Conservation (phyloP, 2,797 vertebrate genomes). For the Adelosebastes latens region DNA sequence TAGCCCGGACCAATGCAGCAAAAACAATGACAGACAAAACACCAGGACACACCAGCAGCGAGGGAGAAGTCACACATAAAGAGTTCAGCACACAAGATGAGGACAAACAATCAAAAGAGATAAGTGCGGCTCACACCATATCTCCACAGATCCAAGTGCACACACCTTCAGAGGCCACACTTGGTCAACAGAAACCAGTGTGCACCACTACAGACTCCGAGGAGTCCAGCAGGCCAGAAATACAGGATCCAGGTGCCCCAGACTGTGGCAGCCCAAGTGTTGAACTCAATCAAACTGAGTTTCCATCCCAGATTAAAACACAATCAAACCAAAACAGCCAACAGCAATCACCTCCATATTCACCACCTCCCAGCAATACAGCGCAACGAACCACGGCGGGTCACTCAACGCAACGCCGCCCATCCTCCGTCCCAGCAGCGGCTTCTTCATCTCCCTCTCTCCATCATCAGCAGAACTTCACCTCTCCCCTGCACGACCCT, state of each 20-base stretch:
- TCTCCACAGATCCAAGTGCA: slow-evolving; percentile 15
- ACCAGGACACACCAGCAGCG: background rate
- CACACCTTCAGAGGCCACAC: slow-evolving; percentile 18
- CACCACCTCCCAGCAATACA: slow-evolving; percentile 11
- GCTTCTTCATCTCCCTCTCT: slow-evolving; percentile 5
- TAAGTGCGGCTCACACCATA: background rate
- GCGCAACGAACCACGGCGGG: background rate
- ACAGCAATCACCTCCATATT: slow-evolving; percentile 1
- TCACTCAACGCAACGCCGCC: background rate
- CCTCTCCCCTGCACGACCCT: background rate
- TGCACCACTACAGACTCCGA: slow-evolving; percentile 3
- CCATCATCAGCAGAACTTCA: slow-evolving; percentile 8
- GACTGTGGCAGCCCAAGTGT: background rate
- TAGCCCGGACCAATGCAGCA: slow-evolving; percentile 21
- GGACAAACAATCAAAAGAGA: slow-evolving; percentile 20
- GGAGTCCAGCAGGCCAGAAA: background rate
- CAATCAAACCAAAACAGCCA: slow-evolving; percentile 19
- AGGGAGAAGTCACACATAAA: slow-evolving; percentile 12
- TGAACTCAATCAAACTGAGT: slow-evolving; percentile 25
- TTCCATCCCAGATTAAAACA: slow-evolving; percentile 3
- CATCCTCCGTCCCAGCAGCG: slow-evolving; percentile 2
- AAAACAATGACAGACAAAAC: slow-evolving; percentile 34
- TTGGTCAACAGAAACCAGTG: slow-evolving; percentile 29
- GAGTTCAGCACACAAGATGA: slow-evolving; percentile 11
- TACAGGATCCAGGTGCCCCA: slow-evolving; percentile 10